Base-by-base conservation (phyloP, 2,797 vertebrate genomes). In the Hydrolagus colliei region DNA sequence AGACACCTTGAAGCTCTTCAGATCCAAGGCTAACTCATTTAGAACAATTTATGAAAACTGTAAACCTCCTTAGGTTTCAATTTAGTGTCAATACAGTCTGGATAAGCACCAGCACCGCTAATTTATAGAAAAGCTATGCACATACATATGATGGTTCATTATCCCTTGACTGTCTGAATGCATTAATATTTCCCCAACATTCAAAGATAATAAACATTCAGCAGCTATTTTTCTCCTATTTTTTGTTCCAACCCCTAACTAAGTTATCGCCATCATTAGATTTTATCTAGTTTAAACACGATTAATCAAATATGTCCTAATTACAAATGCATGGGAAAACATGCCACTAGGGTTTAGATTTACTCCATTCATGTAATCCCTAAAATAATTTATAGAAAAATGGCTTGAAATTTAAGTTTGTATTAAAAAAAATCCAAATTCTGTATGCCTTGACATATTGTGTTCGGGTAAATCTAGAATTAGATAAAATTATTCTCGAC, bases 141-240 rank as follows among this genome's bases (percentile, higher is more conserved):
- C 41, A 68, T 68, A 35, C 79, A 41, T 35, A 18, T 32, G 41
- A 18, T 4, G 7, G 22, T 82, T 82, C 14, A 14, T 82, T 67
- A 6, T 41, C 16, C 14, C 63, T 68, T 68, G 41, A 52, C 41
- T 52, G 32, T 27, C 68, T 18, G 1, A 68, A 67, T 68, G 79
- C 32, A 68, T 82, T 82, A 82, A 67, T 82, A n/a, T 68, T 68
- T 82, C 41, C 27, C 27, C 27, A 82, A 13, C 27, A 1, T 20
- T 82, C 27, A 18, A 10, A 68, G 79, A 82, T 82, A 82, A 82
- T 68, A 16, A 18, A 82, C 68, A 63, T 82, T 63, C 41, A 82
- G 41, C 63, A 82, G 68, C 67, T 82, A 82, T 82, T 82, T 82
- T 20, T 32, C 27, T 68, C 32, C 18, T 82, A 27, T 13, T 68